Evolutionary conservation across 64 coral and sea anemone genomes (phyloP), one percentile per base, ranked within the genome.

Genomic region (Pocillopora verrucosa): DNA sequence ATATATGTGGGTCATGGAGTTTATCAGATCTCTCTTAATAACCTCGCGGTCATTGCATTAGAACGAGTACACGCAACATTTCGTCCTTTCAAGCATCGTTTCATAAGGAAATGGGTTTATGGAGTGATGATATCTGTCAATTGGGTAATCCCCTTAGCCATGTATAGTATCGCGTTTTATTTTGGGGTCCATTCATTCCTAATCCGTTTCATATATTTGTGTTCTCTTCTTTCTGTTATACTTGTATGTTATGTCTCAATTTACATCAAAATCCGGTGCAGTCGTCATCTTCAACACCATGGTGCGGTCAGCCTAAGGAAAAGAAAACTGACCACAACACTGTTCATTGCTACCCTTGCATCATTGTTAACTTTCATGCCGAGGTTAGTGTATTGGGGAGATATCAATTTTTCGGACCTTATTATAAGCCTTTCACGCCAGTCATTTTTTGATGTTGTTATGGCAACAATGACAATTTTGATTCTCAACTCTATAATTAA

Each of bases 311-410:
- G 16, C 26, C 30, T 30, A 30, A 70, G 20, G 26, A 1, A 70
- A 76, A 38, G 73, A 76, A 76, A 76, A 76, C 73, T 76, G 73
- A 76, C 73, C 34, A 22, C 38, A 10, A 76, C 73, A 76, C 38
- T 76, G 73, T 76, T 76, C 11, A 76, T 76, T 11, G 34, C 17
- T 9, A 76, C 73, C 38, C 15, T 76, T 2, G 73, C 17, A 38
- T 76, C 73, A 36, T 16, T 76, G 16, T 16, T 76, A 13, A 10
- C 16, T 11, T 76, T 13, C 15, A 4, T 76, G 34, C 73, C 73
- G 22, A 30, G 30, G 30, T 30, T 30, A 30, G 30, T 30, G 10
- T 74, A 35, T 10, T 0, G 10, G 16, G 7, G 24, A 11, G 15
- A 35, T 30, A 35, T 74, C n/a, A 34, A 9, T 19, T 10, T 11